Conservation (phyloP, 2,797 vertebrate genomes). For the Hylomyscus alleni region DNA sequence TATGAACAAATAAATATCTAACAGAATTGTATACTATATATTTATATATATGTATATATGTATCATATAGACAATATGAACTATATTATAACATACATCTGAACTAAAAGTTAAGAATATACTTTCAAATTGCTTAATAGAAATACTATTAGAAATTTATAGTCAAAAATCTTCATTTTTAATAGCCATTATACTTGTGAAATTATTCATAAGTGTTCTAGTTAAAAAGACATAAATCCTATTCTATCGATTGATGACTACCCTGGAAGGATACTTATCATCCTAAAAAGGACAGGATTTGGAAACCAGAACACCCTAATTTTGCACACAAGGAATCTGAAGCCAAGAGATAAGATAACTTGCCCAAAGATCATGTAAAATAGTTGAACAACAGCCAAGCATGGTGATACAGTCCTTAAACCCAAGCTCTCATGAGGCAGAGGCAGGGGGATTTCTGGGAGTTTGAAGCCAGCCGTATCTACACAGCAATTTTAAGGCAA, state of each 20-base stretch:
- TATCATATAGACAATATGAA: neutral
- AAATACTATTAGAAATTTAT: conserved; percentile 28
- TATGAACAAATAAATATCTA: conserved; percentile 7
- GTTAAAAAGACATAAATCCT: neutral
- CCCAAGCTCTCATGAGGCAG: neutral
- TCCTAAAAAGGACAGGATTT: conserved; percentile 1
- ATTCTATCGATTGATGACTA: neutral
- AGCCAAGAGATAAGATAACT: conserved; percentile 19
- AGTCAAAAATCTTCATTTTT: neutral
- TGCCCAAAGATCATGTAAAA: neutral
- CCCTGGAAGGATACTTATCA: neutral
- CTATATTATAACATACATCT: conserved; percentile 10
- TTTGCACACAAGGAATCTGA: conserved; percentile 23
- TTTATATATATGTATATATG: neutral
- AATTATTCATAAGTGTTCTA: neutral
- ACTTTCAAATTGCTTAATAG: conserved; percentile 11
- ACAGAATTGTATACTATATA: neutral
- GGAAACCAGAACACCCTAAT: neutral
- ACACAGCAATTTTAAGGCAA: neutral
- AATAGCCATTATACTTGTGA: neutral
- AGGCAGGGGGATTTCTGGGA: neutral
- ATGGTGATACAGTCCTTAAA: neutral
- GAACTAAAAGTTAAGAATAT: conserved; percentile 19
- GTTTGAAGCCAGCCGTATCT: neutral
- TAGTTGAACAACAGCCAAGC: neutral